Evolutionary conservation across 2,888 invertebrate species (phyloP), one percentile per base, ranked within the genome.

Genomic region (Sarcophaga rosellei): DNA sequence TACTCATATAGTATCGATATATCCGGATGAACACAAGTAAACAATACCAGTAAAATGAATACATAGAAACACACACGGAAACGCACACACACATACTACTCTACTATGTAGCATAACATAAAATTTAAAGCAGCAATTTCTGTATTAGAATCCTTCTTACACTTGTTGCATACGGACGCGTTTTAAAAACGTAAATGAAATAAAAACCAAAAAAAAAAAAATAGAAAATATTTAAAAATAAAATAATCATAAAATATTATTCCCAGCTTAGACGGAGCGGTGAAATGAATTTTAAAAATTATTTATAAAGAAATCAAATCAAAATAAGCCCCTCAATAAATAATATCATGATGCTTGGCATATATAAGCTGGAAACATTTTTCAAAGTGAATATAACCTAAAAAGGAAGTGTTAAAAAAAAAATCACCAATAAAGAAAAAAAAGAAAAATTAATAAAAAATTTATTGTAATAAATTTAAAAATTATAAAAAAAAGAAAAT

Each of bases 101-200:
- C 17, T 53, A 15, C 12, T 15, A 17, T 15, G 4, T 15, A 15
- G 53, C 12, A 53, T 15, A 15, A 2, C 11, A 35, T 65, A 12
- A n/a, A 57, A 45, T 66, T 63, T 35, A 17, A 77, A 77, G 53
- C 0, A 35, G 53, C 21, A 45, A 73, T 53, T 81, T 63, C 73
- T 78, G 78, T 74, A 81, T 84, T 89, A 92, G 91, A 91, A 88
- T 73, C 88, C 86, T 61, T 87, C 88, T 87, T 90, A 88, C 91
- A 92, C 91, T 92, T 92, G 91, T 92, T 92, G 91, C 92, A 91
- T 91, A 70, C 87, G 81, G 88, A 81, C 88, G 90, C 76, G 66
- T 75, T 74, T 62, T 20, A 15, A 74, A 68, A 84, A 72, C 5
- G 35, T 35, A 35, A 35, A 35, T 35, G 35, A 25, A 53, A 45